phyloP scores from a whole-genome alignment of 2,113 vertebrate species.

The Todiramphus saurophagus region DNA sequence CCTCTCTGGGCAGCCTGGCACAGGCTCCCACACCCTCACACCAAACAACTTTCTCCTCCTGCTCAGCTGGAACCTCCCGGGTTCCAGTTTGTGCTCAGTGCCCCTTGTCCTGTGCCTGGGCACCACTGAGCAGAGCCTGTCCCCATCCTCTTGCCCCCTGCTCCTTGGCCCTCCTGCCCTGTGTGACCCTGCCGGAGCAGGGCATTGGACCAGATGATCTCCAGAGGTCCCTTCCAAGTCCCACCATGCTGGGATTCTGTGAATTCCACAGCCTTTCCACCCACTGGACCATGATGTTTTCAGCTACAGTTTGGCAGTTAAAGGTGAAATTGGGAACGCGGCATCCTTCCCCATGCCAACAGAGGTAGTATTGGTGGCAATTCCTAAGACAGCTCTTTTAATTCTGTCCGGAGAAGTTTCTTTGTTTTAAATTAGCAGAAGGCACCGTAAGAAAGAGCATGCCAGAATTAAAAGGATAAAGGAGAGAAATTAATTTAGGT shows the following conservation, averaged over 20 bases:
- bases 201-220: too few relatives aligned
- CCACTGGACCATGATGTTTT: too few relatives aligned
- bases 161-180: too few relatives aligned
- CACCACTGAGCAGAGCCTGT: too few relatives aligned
- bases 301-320: too few relatives aligned
- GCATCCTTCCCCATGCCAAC: not conserved
- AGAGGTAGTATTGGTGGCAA: not conserved
- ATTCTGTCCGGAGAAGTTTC: not conserved
- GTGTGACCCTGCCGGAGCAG: too few relatives aligned
- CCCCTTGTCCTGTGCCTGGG: too few relatives aligned
- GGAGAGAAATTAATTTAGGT: not conserved
- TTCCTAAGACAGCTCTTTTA: not conserved
- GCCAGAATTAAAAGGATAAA: not conserved
- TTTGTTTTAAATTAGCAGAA: not conserved
- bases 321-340: not conserved
- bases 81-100: too few relatives aligned
- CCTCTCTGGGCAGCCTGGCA: not conserved
- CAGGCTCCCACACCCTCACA: not conserved
- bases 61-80: too few relatives aligned
- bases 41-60: not conserved
- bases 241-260: not conserved
- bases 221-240: too few relatives aligned
- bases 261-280: too few relatives aligned
- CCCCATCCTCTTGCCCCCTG: too few relatives aligned
- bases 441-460: rapidly evolving